Evolutionary conservation across 2,888 invertebrate species (phyloP), one percentile per base, ranked within the genome.

Genomic region (Pandemis corylana): DNA sequence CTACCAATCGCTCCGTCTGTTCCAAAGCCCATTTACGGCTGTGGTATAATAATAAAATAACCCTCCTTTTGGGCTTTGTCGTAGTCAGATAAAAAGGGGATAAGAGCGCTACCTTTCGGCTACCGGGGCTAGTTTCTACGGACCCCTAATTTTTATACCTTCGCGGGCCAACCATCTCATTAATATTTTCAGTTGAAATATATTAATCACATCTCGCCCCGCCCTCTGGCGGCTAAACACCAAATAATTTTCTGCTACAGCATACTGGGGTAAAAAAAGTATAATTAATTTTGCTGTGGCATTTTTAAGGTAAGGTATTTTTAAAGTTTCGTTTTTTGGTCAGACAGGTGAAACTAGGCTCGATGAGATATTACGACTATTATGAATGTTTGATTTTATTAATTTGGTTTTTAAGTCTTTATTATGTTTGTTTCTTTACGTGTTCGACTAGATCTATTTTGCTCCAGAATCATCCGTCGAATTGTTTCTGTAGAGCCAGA

Each of bases 161-260:
- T 53, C 68, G 76, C 68, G 83, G 81, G 84, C 83, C 84, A 82
- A 78, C 81, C 77, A 85, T 86, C 87, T 92, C 91, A 92, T 93
- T 93, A 92, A 85, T 85, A 89, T 91, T 91, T 91, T 92, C 89
- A 89, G 88, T 89, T 91, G 91, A 92, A 93, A 89, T 91, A 89
- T 91, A 93, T 94, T 93, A 94, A 94, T 94, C 93, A 93, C 85
- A 81, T 79, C 80, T 78, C 71, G 81, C 91, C 90, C 84, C 94
- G 92, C 93, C 93, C 90, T 83, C 90, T 85, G 83, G 87, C 91
- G 91, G 92, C 90, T 91, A 94, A 94, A 93, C 88, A 93, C 93
- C 92, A 93, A 94, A 93, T 93, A 92, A 94, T 93, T 91, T 75
- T 92, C 89, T 90, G 91, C 90, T 87, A 86, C 87, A 92, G 85